These are phyloP conservation scores for Grammomys surdaster DNA, from an alignment of 2,113 vertebrate genomes.

Conservation along the genomic window DNA sequence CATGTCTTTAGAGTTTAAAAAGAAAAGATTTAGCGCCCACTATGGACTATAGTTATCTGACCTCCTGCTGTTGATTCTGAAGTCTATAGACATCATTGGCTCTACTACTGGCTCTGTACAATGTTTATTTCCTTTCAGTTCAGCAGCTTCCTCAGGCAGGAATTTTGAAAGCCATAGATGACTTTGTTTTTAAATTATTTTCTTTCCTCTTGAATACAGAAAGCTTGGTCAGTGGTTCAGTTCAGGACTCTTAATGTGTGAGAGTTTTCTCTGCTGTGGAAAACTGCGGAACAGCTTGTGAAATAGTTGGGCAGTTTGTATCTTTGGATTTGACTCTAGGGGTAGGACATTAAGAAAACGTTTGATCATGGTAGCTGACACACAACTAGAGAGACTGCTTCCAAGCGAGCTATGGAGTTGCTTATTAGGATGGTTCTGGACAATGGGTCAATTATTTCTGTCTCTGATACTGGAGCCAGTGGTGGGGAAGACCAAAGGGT, in stretches of 20 bases:
- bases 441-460: slow-evolving; percentile 74
- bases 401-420: slow-evolving; percentile 29
- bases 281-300: background rate
- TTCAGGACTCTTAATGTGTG: background rate
- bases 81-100: background rate
- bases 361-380: slow-evolving; percentile 1
- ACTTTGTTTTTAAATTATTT: background rate
- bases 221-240: background rate
- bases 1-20: background rate
- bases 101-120: background rate
- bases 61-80: accelerated
- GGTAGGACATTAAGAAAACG: background rate
- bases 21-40: background rate
- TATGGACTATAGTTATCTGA: too few relatives aligned
- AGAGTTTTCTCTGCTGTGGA: background rate
- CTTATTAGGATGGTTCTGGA: slow-evolving; percentile 57
- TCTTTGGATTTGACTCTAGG: background rate
- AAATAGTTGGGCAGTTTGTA: background rate
- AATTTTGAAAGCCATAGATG: background rate
- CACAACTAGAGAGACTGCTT: slow-evolving; percentile 32
- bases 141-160: background rate
- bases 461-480: slow-evolving; percentile 48
- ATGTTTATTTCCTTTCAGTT: background rate
- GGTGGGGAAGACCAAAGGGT: slow-evolving; percentile 62
- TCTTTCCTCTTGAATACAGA: background rate